These are phyloP conservation scores for Metopolophium dirhodum DNA, from an alignment of 1,140 invertebrate species.

Conservation along the genomic window DNA sequence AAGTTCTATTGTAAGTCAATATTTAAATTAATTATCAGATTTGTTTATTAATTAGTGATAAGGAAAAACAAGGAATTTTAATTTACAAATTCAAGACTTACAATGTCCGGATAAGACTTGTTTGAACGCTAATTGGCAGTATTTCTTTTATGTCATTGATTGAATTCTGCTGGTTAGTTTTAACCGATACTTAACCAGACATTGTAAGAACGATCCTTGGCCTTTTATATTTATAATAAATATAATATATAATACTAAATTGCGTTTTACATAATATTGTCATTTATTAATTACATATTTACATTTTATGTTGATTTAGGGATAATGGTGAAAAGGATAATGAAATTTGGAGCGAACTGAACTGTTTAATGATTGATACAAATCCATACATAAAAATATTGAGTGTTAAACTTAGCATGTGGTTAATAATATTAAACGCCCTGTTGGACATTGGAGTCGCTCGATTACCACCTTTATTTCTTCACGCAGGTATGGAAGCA, in stretches of 20 bases:
- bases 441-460: constrained; percentile 41
- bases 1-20: constrained; percentile 33
- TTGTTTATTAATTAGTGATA: neutral
- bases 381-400: constrained; percentile 35
- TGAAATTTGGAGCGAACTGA: constrained; percentile 27
- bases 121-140: too few species aligned
- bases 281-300: neutral
- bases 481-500: constrained; percentile 19
- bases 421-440: constrained; percentile 15
- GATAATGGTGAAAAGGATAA: constrained; percentile 35
- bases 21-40: neutral
- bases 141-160: too few species aligned
- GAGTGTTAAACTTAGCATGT: neutral
- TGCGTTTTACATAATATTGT: neutral
- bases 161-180: too few species aligned
- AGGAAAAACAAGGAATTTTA: neutral
- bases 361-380: neutral
- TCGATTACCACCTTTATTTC: constrained; percentile 30
- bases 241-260: neutral
- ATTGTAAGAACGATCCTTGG: too few species aligned
- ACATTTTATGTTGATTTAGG: constrained; percentile 17
- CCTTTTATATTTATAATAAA: neutral
- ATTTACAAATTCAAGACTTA: neutral
- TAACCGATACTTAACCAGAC: too few species aligned
- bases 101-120: too few species aligned